Base-by-base conservation (phyloP, 2,797 vertebrate genomes). In the Bovichtus diacanthus region DNA sequence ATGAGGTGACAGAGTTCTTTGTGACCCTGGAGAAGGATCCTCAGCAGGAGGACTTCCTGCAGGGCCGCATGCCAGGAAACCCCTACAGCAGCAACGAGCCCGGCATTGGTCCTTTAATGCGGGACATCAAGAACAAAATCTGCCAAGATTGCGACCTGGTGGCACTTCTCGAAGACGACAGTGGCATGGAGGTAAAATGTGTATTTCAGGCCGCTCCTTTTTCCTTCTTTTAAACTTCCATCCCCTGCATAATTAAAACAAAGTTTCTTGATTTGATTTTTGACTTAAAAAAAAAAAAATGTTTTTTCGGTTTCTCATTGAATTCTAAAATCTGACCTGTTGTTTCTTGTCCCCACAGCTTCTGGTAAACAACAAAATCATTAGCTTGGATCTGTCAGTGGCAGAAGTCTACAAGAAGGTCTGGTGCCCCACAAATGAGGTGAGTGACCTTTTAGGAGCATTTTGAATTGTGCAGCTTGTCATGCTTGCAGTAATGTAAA, bases 111-210 rank as follows among this genome's bases (percentile, higher is more conserved):
- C 98, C 98, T 0, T 96, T 99, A 2, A 99, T 99, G 98, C 96
- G 98, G 79, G 98, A 99, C 91, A 98, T 99, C 89, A 99, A 99
- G 94, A 99, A 99, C 93, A 99, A 99, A 89, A 99, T 99, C 94
- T 99, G 98, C 78, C 98, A 99, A 84, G 98, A 99, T 90, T 99
- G 98, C n/a, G 98, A 99, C 94, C 94, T 99, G 85, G 98, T 99
- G 79, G 98, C 98, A 2, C 95, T 99, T 66, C 94, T 99, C 72
- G 98, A 99, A 89, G 98, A 99, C 0, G 98, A 99, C 94, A 99
- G 98, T 3, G 98, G 98, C 31, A 99, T 99, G 98, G 98, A 99
- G 97, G 98, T 99, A 87, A 66, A 29, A 46, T 36, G 4, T 31
- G 7, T 9, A 23, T 51, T 76, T 23, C 21, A 49, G 11, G 10